Base-by-base conservation (phyloP, 2,113 vertebrate species). In the Gopherus evgoodei region DNA sequence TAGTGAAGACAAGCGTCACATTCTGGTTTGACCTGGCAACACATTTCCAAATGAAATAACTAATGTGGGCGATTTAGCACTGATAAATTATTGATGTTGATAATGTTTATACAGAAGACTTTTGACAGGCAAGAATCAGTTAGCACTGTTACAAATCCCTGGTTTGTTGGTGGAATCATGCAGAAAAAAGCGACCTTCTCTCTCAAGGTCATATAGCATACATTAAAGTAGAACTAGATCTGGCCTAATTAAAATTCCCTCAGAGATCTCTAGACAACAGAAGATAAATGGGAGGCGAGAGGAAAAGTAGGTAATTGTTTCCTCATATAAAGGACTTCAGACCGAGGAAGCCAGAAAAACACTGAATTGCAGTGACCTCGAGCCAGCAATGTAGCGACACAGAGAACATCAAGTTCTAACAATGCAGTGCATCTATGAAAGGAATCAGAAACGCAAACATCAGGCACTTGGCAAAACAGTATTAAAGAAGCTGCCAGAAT, bases 251-350 rank as follows among this genome's bases (percentile, higher is more conserved):
- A 95, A 31, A 84, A 90, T 96, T 95, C 91, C 44, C 49, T 94
- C 72, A 76, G 75, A 86, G 56, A 88, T 57, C 44, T 3, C 49
- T 65, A 53, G 44, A 84, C n/a, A 1, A 4, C 17, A 81, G 31
- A 82, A 5, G 56, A 95, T 24, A 87, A 91, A 85, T 59, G 57
- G 62, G 87, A 62, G 59, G 79, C 82, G 8, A 72, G 62, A 90
- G 84, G 89, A 91, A 93, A 80, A 54, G 27, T 27, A 31, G 90
- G 31, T 91, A 90, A 96, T 96, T 95, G 88, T 97, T 97, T 83
- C 76, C 75, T 90, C 19, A 5, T 24, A 91, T 88, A 90, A 84
- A 89, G 81, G 57, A 21, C 72, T 94, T 76, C 62, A 50, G 88
- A 82, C 86, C 81, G 91, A 93, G 86, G 91, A 94, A 95, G 62